Percentiles rank a stretch among this genome's conserved stretches.
These are phyloP conservation scores for Thecophora atra DNA, from an alignment of 2,888 invertebrate species.

Conservation along the genomic window DNA sequence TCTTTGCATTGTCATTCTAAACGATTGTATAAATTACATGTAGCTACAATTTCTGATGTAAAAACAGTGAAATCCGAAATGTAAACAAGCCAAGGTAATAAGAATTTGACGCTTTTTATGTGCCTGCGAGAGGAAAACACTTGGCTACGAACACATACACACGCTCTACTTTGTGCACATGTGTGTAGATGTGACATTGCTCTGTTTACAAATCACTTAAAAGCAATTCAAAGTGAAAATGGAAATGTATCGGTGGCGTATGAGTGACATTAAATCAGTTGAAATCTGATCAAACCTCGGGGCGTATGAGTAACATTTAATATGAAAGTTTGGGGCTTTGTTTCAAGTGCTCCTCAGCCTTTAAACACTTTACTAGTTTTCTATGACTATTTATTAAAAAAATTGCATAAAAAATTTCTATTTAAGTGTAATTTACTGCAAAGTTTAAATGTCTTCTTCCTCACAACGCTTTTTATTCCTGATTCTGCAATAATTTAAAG, in stretches of 20 bases:
- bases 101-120: conserved; percentile 14
- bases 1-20: not conserved
- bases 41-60: conserved; percentile 5
- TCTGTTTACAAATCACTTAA: not conserved
- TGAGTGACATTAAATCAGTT: not conserved
- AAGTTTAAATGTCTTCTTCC: no score
- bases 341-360: no score
- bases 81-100: not conserved
- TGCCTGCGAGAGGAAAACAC: not conserved
- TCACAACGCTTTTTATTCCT: conserved; percentile 1
- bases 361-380: no score
- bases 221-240: conserved; percentile 1
- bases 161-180: not conserved
- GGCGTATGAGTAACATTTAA: conserved; percentile 10
- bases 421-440: no score
- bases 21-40: conserved; percentile 26
- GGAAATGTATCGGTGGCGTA: not conserved
- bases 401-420: no score
- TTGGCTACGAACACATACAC: not conserved
- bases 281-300: not conserved
- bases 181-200: not conserved
- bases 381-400: no score
- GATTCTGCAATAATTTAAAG: conserved; percentile 16
- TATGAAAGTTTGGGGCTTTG: no score
- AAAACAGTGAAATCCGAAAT: not conserved